Conservation (phyloP, 2,888 invertebrate genomes). For the Synergus japonicus region DNA sequence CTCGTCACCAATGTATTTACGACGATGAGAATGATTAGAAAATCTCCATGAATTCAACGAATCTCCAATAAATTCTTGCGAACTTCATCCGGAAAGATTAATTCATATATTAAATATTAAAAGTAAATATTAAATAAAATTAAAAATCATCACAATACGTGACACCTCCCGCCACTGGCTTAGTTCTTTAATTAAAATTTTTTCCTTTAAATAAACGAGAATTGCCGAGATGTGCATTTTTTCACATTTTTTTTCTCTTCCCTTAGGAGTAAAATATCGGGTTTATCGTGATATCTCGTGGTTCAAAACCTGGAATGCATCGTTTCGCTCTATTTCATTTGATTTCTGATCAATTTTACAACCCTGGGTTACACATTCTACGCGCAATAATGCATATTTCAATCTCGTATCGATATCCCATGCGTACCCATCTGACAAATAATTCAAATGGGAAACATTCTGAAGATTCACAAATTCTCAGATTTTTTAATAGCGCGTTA, state of each 20-base stretch:
- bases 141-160: not conserved
- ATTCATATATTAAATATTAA: not conserved
- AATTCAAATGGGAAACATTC: conserved; percentile 13
- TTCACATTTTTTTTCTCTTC: not conserved
- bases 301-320: conserved; percentile 8
- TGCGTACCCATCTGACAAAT: conserved; percentile 17
- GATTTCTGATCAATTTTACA: conserved; percentile 36
- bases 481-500: not conserved
- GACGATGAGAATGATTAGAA: conserved; percentile 10
- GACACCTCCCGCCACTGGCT: too few relatives aligned
- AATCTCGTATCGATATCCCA: conserved; percentile 14
- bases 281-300: not conserved
- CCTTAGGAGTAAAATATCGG: not conserved
- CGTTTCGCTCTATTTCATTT: conserved; percentile 33
- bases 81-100: not conserved
- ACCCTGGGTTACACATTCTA: conserved; percentile 25
- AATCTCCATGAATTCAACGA: not conserved
- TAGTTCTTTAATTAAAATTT: too few relatives aligned
- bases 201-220: too few relatives aligned
- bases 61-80: not conserved
- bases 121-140: not conserved
- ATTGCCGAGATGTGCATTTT: not conserved
- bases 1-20: conserved; percentile 29
- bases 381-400: conserved; percentile 32
- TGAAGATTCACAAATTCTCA: not conserved